Base-by-base conservation (phyloP, 2,113 vertebrate species). In the Salminus brasiliensis region DNA sequence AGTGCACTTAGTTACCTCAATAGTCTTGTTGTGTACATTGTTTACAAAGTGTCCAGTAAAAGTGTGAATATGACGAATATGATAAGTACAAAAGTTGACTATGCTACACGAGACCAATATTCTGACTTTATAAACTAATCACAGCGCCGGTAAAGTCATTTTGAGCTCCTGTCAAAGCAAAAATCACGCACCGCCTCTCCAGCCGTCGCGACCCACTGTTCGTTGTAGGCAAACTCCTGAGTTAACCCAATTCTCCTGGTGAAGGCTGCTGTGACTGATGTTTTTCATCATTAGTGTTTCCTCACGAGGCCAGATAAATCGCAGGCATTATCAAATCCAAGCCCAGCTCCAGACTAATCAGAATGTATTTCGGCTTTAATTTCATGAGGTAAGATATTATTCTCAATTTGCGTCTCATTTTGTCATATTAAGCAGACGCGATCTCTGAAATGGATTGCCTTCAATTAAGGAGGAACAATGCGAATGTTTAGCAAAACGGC, bases 361-460 rank as follows among this genome's bases (percentile, higher is more conserved):
- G 85, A 92, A 91, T 85, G 69, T 86, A 91, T 91, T 87, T 91
- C 80, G 88, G 86, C 84, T 90, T 90, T 89, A 89, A 89, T 88
- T 76, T 85, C 89, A 92, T 88, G 79, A 83, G 81, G 81, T 90
- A 77, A 86, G 67, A 84, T 85, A 90, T 91, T 90, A 88, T 81
- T 91, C 88, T 89, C 89, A 86, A 90, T 92, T 88, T 89, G 74
- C 78, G 85, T 87, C 87, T 88, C 87, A 88, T 88, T 89, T 83
- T 85, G 84, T 87, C 86, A 89, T 81, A 90, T 89, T 88, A 88
- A 84, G 82, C 77, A 57, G 88, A 81, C 87, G 84, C 84, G 86
- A 88, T 85, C 79, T 80, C 65, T 81, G 82, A 80, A 91, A 87
- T 80, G 73, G 81, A 87, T 78, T 71, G 72, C 83, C 85, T 73